Evolutionary conservation across 2,113 vertebrate species (phyloP), one percentile per base, ranked within the genome.

Genomic region (Forbesichthys papilliferus): DNA sequence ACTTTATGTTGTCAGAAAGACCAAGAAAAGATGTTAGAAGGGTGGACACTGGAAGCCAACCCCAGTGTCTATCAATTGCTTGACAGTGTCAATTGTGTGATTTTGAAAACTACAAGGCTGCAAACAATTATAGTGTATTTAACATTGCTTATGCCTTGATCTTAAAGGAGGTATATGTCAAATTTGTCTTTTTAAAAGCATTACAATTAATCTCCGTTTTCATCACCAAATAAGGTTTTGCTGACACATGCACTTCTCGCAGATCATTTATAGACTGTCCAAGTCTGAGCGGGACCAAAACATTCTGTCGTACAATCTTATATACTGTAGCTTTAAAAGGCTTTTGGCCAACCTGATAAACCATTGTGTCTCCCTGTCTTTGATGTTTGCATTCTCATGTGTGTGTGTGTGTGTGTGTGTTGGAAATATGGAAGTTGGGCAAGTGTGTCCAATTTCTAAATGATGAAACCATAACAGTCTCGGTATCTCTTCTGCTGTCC

Each of bases 341-440:
- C 36, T 60, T 61, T 9, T 18, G 27, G 4, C 13, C 33, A 61
- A 5, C 48, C 9, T 46, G 48, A 55, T 60, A 84, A 71, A 80
- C 86, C 78, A 74, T 83, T 88, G 82, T 89, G 93, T 88, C 84
- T 73, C 88, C 90, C 81, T 92, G 93, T 95, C 92, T 94, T 95
- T 95, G 94, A 93, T 94, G 94, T 92, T 86, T 90, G 88, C 87
- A 92, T 78, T 81, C 92, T 92, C 92, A 84, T 77, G 20, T 57
- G 34, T 53, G 18, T 18, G 47, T 13, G 4, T 42, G 36, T 42
- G 20, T 9, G 9, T 42, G 4, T 42, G 36, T 42, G 14, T 49
- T 49, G 36, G 48, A 16, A 27, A n/a, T 46, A 14, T 2, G 13
- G 46, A 87, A 78, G 51, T 88, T 89, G 61, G 88, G 90, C 67